Evolutionary conservation across 2,888 invertebrate species (phyloP), one percentile per base, ranked within the genome.

Genomic region (Galeruca laticollis): DNA sequence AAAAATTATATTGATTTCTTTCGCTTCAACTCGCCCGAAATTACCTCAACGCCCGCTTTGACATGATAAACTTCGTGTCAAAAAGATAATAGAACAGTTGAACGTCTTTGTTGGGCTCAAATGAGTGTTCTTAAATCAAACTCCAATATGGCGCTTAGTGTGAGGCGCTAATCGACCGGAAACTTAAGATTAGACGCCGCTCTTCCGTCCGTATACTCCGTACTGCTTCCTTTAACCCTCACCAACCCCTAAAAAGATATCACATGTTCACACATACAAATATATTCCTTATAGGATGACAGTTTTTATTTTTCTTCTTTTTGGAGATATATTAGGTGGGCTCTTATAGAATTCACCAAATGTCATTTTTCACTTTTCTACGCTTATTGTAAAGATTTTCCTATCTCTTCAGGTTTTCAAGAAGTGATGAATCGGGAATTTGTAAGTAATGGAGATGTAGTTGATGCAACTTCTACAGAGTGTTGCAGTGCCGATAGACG

Each of bases 111-210:
- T 84, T 80, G 84, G 79, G 77, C 81, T 80, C 82, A 84, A 85
- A 85, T 84, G 85, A 84, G 84, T 83, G 84, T 86, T 84, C 85
- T 84, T 86, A 85, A 85, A 86, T 86, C 85, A 86, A 86, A 85
- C 82, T 84, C 84, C 85, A 86, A 86, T 86, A 86, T 85, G 85
- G 85, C 85, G 85, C 81, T 83, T 84, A 83, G 82, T 84, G 82
- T 83, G 82, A 81, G 81, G 60, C 78, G 80, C 85, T 85, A 86
- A 86, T 86, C 85, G 86, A 84, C 82, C 83, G 84, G 84, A 86
- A 85, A 84, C 83, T 83, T 81, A 79, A 86, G 86, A 86, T 86
- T 86, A 86, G 84, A 82, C 75, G 68, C 73, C 77, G 73, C 75
- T 76, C 77, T 77, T 79, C 77, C 75, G 73, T 65, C 71, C 61